Conservation (phyloP, 2,888 invertebrate species). For the Zele albiditarsus region DNA sequence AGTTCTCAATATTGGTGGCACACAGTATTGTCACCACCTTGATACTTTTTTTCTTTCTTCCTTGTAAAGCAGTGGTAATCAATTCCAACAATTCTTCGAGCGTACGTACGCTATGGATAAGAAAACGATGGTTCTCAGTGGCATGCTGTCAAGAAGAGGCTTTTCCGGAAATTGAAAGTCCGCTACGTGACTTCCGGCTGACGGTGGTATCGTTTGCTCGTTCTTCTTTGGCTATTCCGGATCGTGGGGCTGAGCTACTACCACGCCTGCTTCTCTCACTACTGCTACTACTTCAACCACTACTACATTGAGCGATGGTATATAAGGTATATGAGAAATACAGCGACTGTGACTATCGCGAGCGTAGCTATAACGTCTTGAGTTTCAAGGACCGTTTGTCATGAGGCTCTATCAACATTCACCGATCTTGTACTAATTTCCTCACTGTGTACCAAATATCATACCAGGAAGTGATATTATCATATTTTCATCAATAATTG, state of each 20-base stretch:
- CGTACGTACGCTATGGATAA: slow-evolving; percentile 23
- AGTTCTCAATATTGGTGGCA: neutral
- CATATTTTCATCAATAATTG: slow-evolving; percentile 2
- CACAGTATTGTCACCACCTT: slow-evolving; percentile 19
- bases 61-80: slow-evolving; percentile 49
- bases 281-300: neutral
- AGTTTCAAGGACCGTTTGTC: slow-evolving; percentile 31
- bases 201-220: slow-evolving; percentile 49
- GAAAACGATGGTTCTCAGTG: slow-evolving; percentile 47
- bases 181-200: slow-evolving; percentile 64
- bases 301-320: slow-evolving; percentile 54
- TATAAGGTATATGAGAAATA: slow-evolving; percentile 30
- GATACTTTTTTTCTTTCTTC: slow-evolving; percentile 17
- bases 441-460: neutral
- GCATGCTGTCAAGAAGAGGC: slow-evolving; percentile 38
- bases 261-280: neutral
- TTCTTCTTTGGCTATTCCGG: slow-evolving; percentile 43
- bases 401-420: slow-evolving; percentile 19
- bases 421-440: slow-evolving; percentile 43
- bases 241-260: slow-evolving; percentile 41
- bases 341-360: slow-evolving; percentile 30
- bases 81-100: slow-evolving; percentile 48
- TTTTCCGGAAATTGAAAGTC: slow-evolving; percentile 69
- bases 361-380: slow-evolving; percentile 27
- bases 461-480: slow-evolving; percentile 9